Evolutionary conservation across 2,113 vertebrate species (phyloP).

Genomic region (Cinclus cinclus): DNA sequence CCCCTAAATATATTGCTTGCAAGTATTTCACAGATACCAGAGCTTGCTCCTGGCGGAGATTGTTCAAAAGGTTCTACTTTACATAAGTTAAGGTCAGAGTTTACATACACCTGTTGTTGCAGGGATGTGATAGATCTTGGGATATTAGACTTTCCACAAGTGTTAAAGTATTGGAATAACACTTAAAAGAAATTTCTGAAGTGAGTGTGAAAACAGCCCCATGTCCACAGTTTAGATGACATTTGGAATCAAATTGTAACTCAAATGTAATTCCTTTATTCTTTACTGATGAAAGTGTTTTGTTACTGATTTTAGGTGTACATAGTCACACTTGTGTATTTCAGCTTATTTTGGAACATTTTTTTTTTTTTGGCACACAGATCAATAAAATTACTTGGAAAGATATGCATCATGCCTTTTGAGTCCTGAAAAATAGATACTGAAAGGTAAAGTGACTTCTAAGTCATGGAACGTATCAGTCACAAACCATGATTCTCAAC

Average conservation of each 20-base stretch:
- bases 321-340: not conserved
- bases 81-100: not conserved
- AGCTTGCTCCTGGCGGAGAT: not conserved
- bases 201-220: slow-evolving; percentile 14
- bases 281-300: not conserved
- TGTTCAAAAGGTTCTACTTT: not conserved
- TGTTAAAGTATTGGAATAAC: slow-evolving; percentile 19
- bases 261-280: not conserved
- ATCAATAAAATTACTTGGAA: not conserved
- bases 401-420: not conserved
- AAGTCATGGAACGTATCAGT: not conserved
- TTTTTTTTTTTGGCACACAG: not conserved
- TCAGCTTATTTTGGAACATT: not conserved
- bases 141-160: not conserved
- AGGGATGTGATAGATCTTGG: not conserved
- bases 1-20: not conserved
- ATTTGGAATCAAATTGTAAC: not conserved
- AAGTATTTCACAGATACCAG: not conserved
- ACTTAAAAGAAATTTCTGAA: slow-evolving; percentile 56
- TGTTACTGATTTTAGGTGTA: not conserved
- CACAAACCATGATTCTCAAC: not conserved
- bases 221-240: not conserved
- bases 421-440: not conserved
- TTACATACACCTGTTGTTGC: not conserved
- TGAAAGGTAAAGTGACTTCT: not conserved